These are phyloP conservation scores for Acrocyrtus sp. DNA, from an alignment of 2,888 invertebrate species.

Conservation along the genomic window DNA sequence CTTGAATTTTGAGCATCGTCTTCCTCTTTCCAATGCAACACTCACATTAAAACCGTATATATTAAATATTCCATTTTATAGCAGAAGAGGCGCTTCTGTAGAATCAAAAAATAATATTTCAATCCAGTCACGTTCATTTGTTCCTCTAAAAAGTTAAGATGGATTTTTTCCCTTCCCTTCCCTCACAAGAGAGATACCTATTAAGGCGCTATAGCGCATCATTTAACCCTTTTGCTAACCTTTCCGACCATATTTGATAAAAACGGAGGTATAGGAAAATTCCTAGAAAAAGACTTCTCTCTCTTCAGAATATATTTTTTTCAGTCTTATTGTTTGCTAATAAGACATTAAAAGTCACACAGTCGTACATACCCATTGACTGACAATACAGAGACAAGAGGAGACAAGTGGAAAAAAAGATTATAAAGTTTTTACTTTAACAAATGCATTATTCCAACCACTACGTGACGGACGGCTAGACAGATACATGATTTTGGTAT, in stretches of 20 bases:
- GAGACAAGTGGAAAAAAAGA: slow-evolving; percentile 5
- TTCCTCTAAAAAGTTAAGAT: slow-evolving; percentile 14
- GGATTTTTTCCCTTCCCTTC: slow-evolving; percentile 8
- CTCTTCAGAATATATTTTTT: too few relatives aligned
- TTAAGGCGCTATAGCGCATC: background rate
- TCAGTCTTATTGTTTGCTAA: slow-evolving; percentile 45
- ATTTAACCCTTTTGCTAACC: slow-evolving; percentile 32
- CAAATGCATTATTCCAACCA: background rate
- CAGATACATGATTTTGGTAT: slow-evolving; percentile 5
- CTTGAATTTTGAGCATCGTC: slow-evolving; percentile 46
- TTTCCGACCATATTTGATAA: slow-evolving; percentile 16
- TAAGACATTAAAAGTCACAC: slow-evolving; percentile 50
- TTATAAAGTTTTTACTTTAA: slow-evolving; percentile 17
- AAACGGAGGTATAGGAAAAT: background rate
- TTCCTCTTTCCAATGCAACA: background rate
- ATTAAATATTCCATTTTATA: background rate
- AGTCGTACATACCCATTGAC: slow-evolving; percentile 35
- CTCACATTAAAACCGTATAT: background rate
- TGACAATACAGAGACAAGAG: slow-evolving; percentile 14
- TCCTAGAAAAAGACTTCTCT: background rate
- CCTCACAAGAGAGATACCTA: too few relatives aligned
- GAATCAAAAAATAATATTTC: slow-evolving; percentile 12
- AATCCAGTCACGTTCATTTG: slow-evolving; percentile 39
- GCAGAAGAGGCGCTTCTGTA: background rate
- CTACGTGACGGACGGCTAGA: background rate